Evolutionary conservation across 2,113 vertebrate genomes (phyloP).

Genomic region (Lophius piscatorius): DNA sequence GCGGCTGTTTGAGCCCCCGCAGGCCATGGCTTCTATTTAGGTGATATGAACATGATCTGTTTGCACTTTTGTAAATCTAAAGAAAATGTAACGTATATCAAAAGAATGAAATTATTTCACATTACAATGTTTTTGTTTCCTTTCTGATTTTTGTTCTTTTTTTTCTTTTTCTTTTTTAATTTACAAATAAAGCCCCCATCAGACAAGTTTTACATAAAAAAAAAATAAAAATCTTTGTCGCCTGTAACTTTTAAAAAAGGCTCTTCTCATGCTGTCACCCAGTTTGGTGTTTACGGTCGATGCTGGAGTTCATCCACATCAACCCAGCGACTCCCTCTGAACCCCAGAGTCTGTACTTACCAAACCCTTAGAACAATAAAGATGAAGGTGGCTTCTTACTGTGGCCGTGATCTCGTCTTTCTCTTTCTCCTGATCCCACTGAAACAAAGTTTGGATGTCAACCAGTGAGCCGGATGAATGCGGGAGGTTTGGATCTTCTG

Average conservation of each 20-base stretch:
- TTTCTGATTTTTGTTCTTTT: neutral
- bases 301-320: conserved; percentile 52
- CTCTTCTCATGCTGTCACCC: conserved; percentile 35
- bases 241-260: conserved; percentile 27
- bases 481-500: no score
- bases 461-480: neutral
- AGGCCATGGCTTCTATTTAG: conserved; percentile 38
- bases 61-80: conserved; percentile 79
- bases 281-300: conserved; percentile 52
- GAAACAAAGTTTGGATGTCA: neutral
- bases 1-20: conserved; percentile 33
- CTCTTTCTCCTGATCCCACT: neutral
- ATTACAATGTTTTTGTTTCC: conserved; percentile 67
- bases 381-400: conserved; percentile 68
- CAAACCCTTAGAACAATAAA: conserved; percentile 78
- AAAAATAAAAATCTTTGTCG: conserved; percentile 40
- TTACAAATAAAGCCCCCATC: conserved; percentile 34
- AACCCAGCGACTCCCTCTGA: conserved; percentile 65
- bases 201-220: conserved; percentile 38
- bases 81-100: conserved; percentile 68
- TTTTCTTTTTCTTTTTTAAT: conserved; percentile 28
- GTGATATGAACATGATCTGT: conserved; percentile 60
- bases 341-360: conserved; percentile 68
- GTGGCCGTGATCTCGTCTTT: conserved; percentile 10
- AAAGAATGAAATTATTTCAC: conserved; percentile 53